Evolutionary conservation across 2,113 vertebrate species (phyloP), one percentile per base, ranked within the genome.

Genomic region (Thermophis baileyi): DNA sequence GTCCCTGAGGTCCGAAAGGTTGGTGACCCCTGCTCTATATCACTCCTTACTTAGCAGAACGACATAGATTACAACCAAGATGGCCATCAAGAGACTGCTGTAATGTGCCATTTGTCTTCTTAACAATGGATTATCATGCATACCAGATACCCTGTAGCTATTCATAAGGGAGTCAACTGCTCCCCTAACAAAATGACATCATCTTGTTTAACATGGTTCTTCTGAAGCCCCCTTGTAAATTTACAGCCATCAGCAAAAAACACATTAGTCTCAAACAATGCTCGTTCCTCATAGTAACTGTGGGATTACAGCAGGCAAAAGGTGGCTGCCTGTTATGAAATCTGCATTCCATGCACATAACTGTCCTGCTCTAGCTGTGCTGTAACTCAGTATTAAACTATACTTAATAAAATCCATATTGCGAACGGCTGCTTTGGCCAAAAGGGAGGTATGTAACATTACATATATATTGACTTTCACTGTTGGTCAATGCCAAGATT

Each of bases 101-200:
- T 96, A 96, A 96, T 95, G 96, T 88, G 91, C 46, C 24, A 4
- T 9, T 92, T 96, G 96, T 96, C 96, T 95, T 94, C 95, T 91
- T 96, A 94, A 95, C 97, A 97, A 98, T 97, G 97, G 96, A 97
- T 97, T 97, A 40, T 16, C 96, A 94, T 92, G 96, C 95, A 96
- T 96, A 96, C 97, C 96, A 96, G 96, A 97, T 95, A 91, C 96
- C 95, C 63, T 0, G 95, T 7, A 92, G 96, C 96, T 95, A 95
- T 95, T 96, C 10, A 0, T 1, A 0, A 93, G 94, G 93, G 96
- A 94, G 95, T 96, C 95, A 94, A 93, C 3, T 94, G 94, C 93
- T 96, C 96, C 95, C 16, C 35, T 8, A 87, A 95, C 95, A 96
- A 90, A 94, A 93, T 87, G 49, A 96, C 97, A 96, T 96, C 97